Base-by-base conservation (phyloP, 2,113 vertebrate genomes). In the Diadophis punctatus region DNA sequence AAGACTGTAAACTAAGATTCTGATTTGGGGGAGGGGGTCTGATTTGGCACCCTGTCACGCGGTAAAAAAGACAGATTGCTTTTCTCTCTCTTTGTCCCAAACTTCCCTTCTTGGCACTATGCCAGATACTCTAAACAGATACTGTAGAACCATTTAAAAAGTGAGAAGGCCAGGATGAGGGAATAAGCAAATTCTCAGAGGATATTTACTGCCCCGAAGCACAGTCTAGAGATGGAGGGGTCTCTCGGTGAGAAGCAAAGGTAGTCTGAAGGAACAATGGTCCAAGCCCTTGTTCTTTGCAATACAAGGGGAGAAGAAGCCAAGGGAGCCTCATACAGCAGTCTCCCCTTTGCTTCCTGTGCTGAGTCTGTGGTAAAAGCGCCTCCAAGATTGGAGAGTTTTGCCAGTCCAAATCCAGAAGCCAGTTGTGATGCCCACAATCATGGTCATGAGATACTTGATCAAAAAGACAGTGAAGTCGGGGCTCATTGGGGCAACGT, bases 381-480 rank as follows among this genome's bases (percentile, higher is more conserved):
- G 97, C 84, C 98, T 96, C 99, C 99, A 99, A 0, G 98, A 98
- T 97, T 98, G 98, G 89, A 99, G 97, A 46, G 99, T 99, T 96
- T 99, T 99, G 93, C 98, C 98, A 0, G 98, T 99, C 98, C 99
- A 99, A 97, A 99, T 98, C 99, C 99, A 99, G 95, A 99, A 99
- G 74, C 99, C 98, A 0, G 99, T 98, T 0, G 98, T 98, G 97
- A 99, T 98, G 11, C 99, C 99, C 30, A 98, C 98, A 14, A 98
- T 99, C 98, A 99, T 98, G 96, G 98, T 99, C 99, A 99, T 99
- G 95, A 99, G 97, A 95, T 99, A 98, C 96, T 99, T 99, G 97
- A 99, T 98, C 98, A 99, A 98, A 96, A 99, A 99, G 92, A 99
- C 98, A 0, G 98, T 98, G 96, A 99, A 99, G 97, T 98, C 98